Evolutionary conservation across 2,797 vertebrate species (phyloP).

Genomic region (Sebastiscus albofasciatus): DNA sequence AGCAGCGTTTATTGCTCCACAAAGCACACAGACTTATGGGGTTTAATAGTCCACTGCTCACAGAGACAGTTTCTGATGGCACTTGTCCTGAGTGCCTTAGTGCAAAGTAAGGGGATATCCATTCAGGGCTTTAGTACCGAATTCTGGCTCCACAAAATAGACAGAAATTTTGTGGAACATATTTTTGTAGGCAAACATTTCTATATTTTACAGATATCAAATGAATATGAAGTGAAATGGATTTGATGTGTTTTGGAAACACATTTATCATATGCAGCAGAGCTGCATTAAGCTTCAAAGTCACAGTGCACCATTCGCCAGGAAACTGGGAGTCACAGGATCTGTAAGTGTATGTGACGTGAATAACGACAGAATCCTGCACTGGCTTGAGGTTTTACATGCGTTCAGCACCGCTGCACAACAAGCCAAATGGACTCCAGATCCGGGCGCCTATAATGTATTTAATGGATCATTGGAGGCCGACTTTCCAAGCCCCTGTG

Average conservation of each 20-base stretch:
- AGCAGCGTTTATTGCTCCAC: conserved; percentile 22
- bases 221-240: not conserved
- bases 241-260: conserved; percentile 6
- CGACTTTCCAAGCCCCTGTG: conserved; percentile 58
- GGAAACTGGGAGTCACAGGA: conserved; percentile 70
- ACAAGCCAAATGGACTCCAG: conserved; percentile 71
- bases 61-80: conserved; percentile 24
- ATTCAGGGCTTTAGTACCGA: not conserved
- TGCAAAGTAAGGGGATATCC: conserved; percentile 9
- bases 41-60: conserved; percentile 32
- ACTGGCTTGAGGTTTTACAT: conserved; percentile 65
- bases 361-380: conserved; percentile 62
- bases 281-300: conserved; percentile 46
- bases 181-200: not conserved
- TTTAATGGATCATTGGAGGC: conserved; percentile 74
- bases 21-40: conserved; percentile 20
- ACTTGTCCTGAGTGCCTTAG: conserved; percentile 18
- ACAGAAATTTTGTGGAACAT: not conserved
- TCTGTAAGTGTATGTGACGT: conserved; percentile 65
- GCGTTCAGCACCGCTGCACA: conserved; percentile 74
- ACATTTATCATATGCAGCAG: conserved; percentile 28
- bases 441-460: conserved; percentile 62
- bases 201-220: not conserved
- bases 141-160: not conserved
- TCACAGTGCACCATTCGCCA: conserved; percentile 55